These are phyloP conservation scores for Phyllostomus discolor DNA, from an alignment of 2,113 vertebrate genomes.

Conservation along the genomic window DNA sequence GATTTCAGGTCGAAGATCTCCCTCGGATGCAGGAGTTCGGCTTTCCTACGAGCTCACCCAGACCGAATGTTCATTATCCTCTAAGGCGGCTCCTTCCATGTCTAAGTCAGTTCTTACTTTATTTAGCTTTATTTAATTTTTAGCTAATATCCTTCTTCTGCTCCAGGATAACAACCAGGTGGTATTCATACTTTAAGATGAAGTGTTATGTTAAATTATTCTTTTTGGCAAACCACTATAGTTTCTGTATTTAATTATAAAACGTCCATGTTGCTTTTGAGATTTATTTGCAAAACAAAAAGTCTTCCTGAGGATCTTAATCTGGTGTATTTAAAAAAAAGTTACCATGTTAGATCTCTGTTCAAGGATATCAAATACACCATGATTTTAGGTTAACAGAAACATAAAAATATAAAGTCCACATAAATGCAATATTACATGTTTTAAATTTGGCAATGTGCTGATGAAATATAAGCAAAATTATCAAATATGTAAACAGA, in stretches of 20 bases:
- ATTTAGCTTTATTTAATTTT: neutral
- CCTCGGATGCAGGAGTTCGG: neutral
- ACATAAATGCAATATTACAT: neutral
- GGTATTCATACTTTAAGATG: constrained; percentile 87
- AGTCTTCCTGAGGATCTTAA: constrained; percentile 91
- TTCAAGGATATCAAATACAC: constrained; percentile 92
- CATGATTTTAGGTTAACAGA: constrained; percentile 85
- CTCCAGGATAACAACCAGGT: neutral
- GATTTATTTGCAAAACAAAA: constrained; percentile 81
- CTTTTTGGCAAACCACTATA: constrained; percentile 90
- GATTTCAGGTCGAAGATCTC: neutral
- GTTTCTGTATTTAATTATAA: constrained; percentile 87
- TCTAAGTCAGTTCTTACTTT: neutral
- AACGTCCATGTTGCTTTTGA: constrained; percentile 86
- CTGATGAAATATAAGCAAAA: neutral
- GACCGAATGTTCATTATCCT: too few species aligned
- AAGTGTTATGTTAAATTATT: constrained; percentile 93
- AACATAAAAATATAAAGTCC: neutral
- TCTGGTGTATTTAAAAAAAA: constrained; percentile 78
- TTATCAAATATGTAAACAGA: neutral
- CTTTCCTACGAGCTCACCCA: neutral
- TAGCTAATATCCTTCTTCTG: neutral
- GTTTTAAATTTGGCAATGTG: neutral
- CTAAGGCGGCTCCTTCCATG: neutral
- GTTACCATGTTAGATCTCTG: constrained; percentile 83